Conservation (phyloP, 2,888 invertebrate species). For the Epicampocera succincta region DNA sequence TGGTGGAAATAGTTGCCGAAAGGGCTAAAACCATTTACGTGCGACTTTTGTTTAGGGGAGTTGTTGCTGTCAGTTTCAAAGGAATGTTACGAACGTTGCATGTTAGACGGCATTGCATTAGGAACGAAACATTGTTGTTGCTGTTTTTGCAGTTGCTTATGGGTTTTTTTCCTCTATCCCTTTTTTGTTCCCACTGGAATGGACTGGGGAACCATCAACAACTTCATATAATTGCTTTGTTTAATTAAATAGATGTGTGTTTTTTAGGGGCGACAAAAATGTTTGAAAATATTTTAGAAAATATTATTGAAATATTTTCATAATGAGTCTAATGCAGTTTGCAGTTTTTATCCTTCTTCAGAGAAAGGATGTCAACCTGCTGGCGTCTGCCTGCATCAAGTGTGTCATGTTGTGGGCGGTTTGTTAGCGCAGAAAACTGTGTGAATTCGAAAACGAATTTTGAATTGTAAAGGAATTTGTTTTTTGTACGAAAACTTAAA, state of each 20-base stretch:
- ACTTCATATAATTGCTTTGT: constrained; percentile 53
- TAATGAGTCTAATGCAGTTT: neutral
- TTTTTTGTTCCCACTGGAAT: constrained; percentile 41
- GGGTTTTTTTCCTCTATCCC: too few relatives aligned
- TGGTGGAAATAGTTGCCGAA: constrained; percentile 58
- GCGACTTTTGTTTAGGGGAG: constrained; percentile 30
- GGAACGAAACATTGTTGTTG: constrained; percentile 46
- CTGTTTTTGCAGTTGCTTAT: neutral
- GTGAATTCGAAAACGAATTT: too few relatives aligned
- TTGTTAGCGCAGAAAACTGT: too few relatives aligned
- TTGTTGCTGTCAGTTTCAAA: constrained; percentile 20
- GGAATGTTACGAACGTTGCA: constrained; percentile 55
- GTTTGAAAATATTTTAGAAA: neutral
- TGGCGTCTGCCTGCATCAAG: too few relatives aligned
- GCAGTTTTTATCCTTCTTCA: too few relatives aligned
- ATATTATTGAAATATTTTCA: neutral
- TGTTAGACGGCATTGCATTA: constrained; percentile 57
- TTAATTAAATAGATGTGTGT: constrained; percentile 67
- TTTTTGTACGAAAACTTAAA: too few relatives aligned
- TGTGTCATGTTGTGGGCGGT: too few relatives aligned
- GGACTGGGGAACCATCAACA: neutral
- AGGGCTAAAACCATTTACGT: constrained; percentile 46
- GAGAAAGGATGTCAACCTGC: too few relatives aligned
- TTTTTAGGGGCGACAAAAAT: constrained; percentile 10
- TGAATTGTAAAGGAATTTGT: too few relatives aligned